Percentiles rank a stretch among this genome's conserved stretches.
phyloP scores from a whole-genome alignment of 1,140 invertebrate species.

The Lamellibrachia luymesi region DNA sequence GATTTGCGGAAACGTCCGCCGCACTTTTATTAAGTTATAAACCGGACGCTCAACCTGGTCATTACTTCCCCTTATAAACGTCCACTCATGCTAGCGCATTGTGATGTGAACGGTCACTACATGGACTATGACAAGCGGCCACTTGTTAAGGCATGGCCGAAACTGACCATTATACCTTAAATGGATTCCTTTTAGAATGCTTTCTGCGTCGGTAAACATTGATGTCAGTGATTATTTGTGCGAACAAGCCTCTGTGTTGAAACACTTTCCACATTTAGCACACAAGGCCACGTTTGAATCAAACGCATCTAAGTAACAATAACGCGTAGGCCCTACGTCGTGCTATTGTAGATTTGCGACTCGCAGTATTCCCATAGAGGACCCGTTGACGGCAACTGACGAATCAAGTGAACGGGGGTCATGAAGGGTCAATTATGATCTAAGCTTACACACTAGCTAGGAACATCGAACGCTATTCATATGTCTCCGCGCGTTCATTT shows the following conservation, averaged over 20 bases:
- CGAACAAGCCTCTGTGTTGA: neutral
- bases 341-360: neutral
- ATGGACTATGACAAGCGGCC: neutral
- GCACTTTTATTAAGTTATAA: neutral
- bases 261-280: neutral
- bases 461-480: no score
- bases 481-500: no score
- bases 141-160: neutral
- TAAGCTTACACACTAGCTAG: no score
- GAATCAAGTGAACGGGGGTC: neutral
- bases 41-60: neutral
- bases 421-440: no score
- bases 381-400: neutral
- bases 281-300: neutral
- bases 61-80: neutral
- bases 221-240: neutral
- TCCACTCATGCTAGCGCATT: neutral
- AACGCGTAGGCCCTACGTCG: neutral
- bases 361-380: neutral
- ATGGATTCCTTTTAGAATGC: constrained; percentile 1
- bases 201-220: neutral
- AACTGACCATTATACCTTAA: neutral
- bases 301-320: neutral
- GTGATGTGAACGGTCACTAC: neutral
- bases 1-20: neutral